Percentiles rank a stretch among this genome's conserved stretches.
phyloP scores from a whole-genome alignment of 1,140 invertebrate species.

The Rhopalosiphum maidis region DNA sequence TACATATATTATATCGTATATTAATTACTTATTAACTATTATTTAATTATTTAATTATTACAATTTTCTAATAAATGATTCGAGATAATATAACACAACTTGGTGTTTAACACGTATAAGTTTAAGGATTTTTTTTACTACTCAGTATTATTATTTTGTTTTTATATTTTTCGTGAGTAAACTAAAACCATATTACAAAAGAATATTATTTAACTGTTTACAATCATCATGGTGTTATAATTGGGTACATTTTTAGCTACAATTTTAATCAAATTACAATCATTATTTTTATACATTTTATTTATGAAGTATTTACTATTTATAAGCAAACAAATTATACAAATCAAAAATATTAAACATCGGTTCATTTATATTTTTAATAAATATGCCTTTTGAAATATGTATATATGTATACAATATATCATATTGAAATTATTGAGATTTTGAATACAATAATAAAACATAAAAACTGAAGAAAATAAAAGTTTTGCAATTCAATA shows the following conservation, averaged over 20 bases:
- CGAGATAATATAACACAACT: too few species aligned
- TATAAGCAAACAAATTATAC: background rate
- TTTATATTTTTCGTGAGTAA: too few species aligned
- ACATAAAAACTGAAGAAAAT: background rate
- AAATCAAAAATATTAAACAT: background rate
- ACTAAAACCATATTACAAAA: background rate
- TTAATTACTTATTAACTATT: too few species aligned
- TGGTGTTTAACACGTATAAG: background rate
- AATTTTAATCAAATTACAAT: background rate
- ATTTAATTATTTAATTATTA: too few species aligned
- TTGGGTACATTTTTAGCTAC: background rate
- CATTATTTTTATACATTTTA: background rate
- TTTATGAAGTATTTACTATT: background rate
- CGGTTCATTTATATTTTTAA: background rate
- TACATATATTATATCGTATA: background rate
- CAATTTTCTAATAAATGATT: background rate
- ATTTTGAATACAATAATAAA: background rate
- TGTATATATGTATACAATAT: background rate
- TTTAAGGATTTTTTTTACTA: background rate
- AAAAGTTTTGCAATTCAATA: background rate
- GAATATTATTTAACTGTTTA: background rate
- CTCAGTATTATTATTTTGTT: too few species aligned
- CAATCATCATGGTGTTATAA: background rate
- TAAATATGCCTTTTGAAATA: background rate
- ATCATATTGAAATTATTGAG: background rate